Base-by-base conservation (phyloP, 2,888 invertebrate species). In the Drosophila kokeensis region DNA sequence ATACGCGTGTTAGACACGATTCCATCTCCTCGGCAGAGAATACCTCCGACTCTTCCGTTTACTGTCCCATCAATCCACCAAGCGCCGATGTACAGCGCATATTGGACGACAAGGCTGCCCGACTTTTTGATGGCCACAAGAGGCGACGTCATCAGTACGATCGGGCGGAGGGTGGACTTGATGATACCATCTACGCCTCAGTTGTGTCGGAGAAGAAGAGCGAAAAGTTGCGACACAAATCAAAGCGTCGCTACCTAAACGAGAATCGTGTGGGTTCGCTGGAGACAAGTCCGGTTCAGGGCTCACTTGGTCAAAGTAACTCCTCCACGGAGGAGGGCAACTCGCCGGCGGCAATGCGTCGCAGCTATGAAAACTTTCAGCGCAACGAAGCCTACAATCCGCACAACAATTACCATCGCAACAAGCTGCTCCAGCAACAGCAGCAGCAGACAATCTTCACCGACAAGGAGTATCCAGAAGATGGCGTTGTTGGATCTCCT, bases 31-130 rank as follows among this genome's bases (percentile, higher is more conserved):
- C 92, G 7, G 90, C 92, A 0, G 92, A 92, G 40, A 93, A 92
- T 52, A 93, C 93, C 3, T 93, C 93, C 1, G 93, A 93, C 69
- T 93, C 93, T 1, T 93, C 93, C 1, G 91, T 93, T 1, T 93
- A 93, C 63, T 92, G 93, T 59, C 93, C 93, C 8, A 92, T 93
- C 10, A 92, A 93, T 80, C 91, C 92, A 4, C 92, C 93, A 8
- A 81, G 86, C 27, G 82, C 92, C 13, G 93, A 93, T 82, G 91
- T 93, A 11, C 92, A 93, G 72, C 87, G 91, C 18, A 92, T 93
- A 55, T 69, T 93, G 4, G 92, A 93, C 27, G 92, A 92, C 8
- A 93, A 93, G 70, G 92, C 93, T 1, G 90, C 90, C 0, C 87
- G 87, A 0, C 73, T 93, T 0, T 93, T 93, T 49, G 91, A 93